phyloP scores from a whole-genome alignment of 1,140 invertebrate genomes.

The Aphis craccivora region DNA sequence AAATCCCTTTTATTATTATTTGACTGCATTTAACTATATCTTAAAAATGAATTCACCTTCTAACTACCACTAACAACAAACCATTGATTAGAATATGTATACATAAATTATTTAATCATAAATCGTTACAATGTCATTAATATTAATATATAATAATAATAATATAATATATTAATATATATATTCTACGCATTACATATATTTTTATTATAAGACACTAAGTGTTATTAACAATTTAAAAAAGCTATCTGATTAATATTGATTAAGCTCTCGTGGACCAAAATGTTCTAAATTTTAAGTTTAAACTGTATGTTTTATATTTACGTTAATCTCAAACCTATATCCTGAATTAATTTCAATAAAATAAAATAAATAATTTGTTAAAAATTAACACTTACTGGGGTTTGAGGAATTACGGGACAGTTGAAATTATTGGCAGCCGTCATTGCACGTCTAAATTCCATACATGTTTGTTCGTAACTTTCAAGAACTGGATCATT shows the following conservation, averaged over 20 bases:
- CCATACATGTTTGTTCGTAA: neutral
- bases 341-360: neutral
- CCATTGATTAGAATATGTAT: no score
- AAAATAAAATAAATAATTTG: neutral
- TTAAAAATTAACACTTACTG: constrained; percentile 20
- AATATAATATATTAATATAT: no score
- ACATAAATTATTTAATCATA: no score
- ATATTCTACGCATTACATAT: no score
- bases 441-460: constrained; percentile 11
- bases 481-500: neutral
- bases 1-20: no score
- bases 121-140: no score
- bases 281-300: neutral
- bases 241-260: neutral
- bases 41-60: no score
- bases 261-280: neutral
- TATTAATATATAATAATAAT: no score
- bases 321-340: neutral
- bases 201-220: neutral
- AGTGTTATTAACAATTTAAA: neutral
- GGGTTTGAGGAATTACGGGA: neutral
- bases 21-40: no score
- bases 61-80: no score
- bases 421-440: constrained; percentile 1
- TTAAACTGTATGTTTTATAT: neutral